These are phyloP conservation scores for Drosophila siamana DNA, from an alignment of 2,888 invertebrate species.

Conservation along the genomic window DNA sequence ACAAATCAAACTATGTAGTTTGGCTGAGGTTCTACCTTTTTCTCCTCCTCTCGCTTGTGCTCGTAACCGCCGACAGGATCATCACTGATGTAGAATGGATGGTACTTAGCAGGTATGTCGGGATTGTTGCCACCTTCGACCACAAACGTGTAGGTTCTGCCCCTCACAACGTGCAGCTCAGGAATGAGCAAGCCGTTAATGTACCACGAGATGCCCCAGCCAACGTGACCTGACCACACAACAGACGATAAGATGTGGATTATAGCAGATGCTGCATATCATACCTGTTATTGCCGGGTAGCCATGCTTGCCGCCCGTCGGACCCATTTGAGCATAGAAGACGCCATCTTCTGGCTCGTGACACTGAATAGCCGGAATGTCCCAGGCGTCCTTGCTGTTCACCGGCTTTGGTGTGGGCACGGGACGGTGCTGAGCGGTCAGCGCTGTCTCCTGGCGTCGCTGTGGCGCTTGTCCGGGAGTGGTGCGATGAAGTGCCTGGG, in stretches of 20 bases:
- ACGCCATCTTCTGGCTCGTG: constrained; percentile 96
- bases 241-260: not conserved
- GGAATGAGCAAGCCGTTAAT: constrained; percentile 97
- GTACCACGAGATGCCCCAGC: constrained; percentile 98
- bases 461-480: constrained; percentile 49
- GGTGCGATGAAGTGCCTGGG: constrained; percentile 78
- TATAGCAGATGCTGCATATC: not conserved
- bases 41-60: constrained; percentile 93
- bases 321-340: constrained; percentile 97
- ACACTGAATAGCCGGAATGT: constrained; percentile 95
- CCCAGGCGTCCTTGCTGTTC: constrained; percentile 89
- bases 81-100: constrained; percentile 97
- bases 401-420: constrained; percentile 88
- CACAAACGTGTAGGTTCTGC: constrained; percentile 94
- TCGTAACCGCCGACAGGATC: constrained; percentile 96
- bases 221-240: constrained; percentile 91
- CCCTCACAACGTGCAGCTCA: constrained; percentile 94
- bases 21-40: constrained; percentile 85
- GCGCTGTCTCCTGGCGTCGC: constrained; percentile 66
- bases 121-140: constrained; percentile 94
- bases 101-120: constrained; percentile 92
- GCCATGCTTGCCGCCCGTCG: constrained; percentile 95
- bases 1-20: not conserved
- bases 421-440: constrained; percentile 74
- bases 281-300: constrained; percentile 95